Percentiles rank a stretch among this genome's conserved stretches.
Evolutionary conservation across 2,888 invertebrate species (phyloP).

Genomic region (Lithodes maja): DNA sequence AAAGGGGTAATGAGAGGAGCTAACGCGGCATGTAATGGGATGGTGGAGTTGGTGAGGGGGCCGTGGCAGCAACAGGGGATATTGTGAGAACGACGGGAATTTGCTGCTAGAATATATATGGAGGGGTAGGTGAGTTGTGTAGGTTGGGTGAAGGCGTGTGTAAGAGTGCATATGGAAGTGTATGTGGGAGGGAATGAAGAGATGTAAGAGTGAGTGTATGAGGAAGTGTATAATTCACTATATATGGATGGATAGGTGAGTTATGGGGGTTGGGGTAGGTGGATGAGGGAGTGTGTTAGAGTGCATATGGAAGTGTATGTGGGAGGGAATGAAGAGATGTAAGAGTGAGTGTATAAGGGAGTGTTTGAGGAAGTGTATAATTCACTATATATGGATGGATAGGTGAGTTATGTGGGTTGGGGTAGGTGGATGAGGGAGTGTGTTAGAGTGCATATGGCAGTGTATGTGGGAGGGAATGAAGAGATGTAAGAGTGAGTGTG

Average conservation of each 20-base stretch:
- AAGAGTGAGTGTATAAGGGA: not conserved
- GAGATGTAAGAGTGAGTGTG: not conserved
- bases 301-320: not conserved
- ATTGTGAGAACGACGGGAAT: too few relatives aligned
- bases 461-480: not conserved
- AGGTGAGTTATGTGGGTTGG: not conserved
- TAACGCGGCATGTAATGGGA: conserved; percentile 14
- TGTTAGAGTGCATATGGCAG: not conserved
- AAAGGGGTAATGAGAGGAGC: conserved; percentile 13
- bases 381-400: not conserved
- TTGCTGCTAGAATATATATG: too few relatives aligned
- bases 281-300: not conserved
- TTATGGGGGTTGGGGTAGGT: not conserved
- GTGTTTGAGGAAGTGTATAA: not conserved
- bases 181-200: not conserved
- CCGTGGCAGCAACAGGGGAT: too few relatives aligned
- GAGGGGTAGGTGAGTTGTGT: too few relatives aligned
- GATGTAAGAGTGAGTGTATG: not conserved
- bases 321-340: not conserved
- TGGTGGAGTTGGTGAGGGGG: not conserved
- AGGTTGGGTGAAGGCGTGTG: not conserved
- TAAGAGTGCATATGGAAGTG: not conserved
- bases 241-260: not conserved
- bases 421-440: not conserved
- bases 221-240: not conserved